These are phyloP conservation scores for Andrena camellia DNA, from an alignment of 2,888 invertebrate species.

Conservation along the genomic window DNA sequence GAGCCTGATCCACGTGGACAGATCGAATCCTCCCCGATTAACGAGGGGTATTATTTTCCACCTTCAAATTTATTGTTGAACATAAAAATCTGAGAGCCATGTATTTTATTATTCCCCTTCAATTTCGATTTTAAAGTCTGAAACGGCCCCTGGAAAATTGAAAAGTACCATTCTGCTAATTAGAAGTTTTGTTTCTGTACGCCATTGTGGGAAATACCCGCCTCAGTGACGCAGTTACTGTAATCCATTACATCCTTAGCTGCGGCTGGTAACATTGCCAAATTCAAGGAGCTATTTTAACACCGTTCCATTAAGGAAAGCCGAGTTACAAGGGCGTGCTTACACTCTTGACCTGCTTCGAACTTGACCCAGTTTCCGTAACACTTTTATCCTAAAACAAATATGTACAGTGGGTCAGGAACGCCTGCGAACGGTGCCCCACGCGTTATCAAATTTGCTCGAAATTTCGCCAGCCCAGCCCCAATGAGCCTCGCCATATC, in stretches of 20 bases:
- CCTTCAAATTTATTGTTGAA: too few relatives aligned
- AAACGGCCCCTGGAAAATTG: too few relatives aligned
- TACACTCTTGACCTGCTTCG: constrained; percentile 11
- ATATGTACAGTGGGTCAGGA: constrained; percentile 7
- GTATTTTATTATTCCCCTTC: too few relatives aligned
- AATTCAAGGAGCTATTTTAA: constrained; percentile 4
- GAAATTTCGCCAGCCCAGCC: background rate
- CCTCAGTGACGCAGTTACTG: too few relatives aligned
- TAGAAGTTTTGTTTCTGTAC: too few relatives aligned
- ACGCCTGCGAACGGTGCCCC: background rate
- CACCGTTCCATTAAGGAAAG: constrained; percentile 1
- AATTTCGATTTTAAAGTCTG: too few relatives aligned
- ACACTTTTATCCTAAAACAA: constrained; percentile 15
- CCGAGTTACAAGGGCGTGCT: constrained; percentile 12
- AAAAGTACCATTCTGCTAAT: too few relatives aligned
- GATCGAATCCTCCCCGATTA: constrained; percentile 4
- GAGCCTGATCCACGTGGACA: constrained; percentile 8
- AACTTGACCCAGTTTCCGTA: constrained; percentile 15
- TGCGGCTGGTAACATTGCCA: background rate
- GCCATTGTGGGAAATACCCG: too few relatives aligned
- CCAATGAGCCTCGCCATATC: background rate
- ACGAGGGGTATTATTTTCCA: too few relatives aligned
- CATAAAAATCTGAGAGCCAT: too few relatives aligned
- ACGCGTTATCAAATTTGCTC: background rate
- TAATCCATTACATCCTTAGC: too few relatives aligned